phyloP scores from a whole-genome alignment of 2,888 invertebrate species.

The Campaea margaritaria region DNA sequence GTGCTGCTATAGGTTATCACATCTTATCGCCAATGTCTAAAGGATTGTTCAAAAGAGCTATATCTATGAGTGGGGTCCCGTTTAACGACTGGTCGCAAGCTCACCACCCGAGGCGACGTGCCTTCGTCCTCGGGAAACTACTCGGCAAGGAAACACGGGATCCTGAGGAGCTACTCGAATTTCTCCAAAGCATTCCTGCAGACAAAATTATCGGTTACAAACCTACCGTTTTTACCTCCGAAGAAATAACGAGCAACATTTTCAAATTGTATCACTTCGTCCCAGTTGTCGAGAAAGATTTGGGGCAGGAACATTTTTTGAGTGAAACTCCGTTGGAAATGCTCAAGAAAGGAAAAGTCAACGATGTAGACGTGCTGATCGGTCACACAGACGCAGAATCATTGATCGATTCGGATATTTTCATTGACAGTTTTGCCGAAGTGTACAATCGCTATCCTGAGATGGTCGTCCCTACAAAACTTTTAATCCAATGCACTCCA shows the following conservation, averaged over 20 bases:
- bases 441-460: slow-evolving; percentile 52
- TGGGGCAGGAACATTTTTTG: slow-evolving; percentile 55
- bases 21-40: slow-evolving; percentile 57
- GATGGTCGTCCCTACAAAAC: slow-evolving; percentile 53
- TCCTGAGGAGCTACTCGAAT: slow-evolving; percentile 11
- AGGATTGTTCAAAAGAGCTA: slow-evolving; percentile 54
- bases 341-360: slow-evolving; percentile 71
- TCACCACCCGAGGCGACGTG: slow-evolving; percentile 12
- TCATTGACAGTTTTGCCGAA: slow-evolving; percentile 34
- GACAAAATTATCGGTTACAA: slow-evolving; percentile 49
- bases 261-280: slow-evolving; percentile 56
- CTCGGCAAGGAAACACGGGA: slow-evolving; percentile 20
- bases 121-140: slow-evolving; percentile 17
- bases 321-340: slow-evolving; percentile 48
- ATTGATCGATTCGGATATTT: slow-evolving; percentile 36
- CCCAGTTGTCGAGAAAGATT: slow-evolving; percentile 63
- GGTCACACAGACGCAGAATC: slow-evolving; percentile 89
- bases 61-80: slow-evolving; percentile 52
- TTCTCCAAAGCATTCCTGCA: slow-evolving; percentile 1
- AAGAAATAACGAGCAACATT: slow-evolving; percentile 46
- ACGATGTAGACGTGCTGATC: slow-evolving; percentile 86
- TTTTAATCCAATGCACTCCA: slow-evolving; percentile 45
- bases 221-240: slow-evolving; percentile 49
- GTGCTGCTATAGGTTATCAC: slow-evolving; percentile 49
- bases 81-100: slow-evolving; percentile 18